These are phyloP conservation scores for Epinotia nisella DNA, from an alignment of 2,888 invertebrate genomes.

Conservation along the genomic window DNA sequence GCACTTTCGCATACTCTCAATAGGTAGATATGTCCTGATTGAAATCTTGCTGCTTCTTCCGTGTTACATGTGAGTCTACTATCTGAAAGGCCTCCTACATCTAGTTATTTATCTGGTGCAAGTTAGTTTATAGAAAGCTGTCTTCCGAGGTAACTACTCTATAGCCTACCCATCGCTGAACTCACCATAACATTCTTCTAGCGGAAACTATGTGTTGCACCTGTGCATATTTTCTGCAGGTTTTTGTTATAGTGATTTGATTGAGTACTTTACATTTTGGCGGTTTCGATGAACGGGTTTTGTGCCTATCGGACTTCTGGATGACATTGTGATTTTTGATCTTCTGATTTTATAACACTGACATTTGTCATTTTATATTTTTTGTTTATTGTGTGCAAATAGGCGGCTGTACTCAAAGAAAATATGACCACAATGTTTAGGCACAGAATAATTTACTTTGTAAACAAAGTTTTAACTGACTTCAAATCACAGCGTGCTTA, in stretches of 20 bases:
- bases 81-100: neutral
- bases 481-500: no score
- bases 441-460: no score
- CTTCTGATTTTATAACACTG: slow-evolving; percentile 73
- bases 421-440: neutral
- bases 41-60: neutral
- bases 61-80: neutral
- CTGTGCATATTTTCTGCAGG: neutral
- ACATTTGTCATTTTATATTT: slow-evolving; percentile 52
- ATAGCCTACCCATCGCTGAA: slow-evolving; percentile 42
- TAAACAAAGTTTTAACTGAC: no score
- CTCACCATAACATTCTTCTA: slow-evolving; percentile 69
- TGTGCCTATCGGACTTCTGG: slow-evolving; percentile 53
- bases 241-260: neutral
- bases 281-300: slow-evolving; percentile 50
- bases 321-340: slow-evolving; percentile 62
- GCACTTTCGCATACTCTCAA: no score
- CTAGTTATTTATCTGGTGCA: neutral
- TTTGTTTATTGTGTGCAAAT: neutral
- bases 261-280: slow-evolving; percentile 50
- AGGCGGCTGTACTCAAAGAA: neutral
- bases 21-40: no score
- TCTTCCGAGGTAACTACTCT: slow-evolving; percentile 55
- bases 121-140: slow-evolving; percentile 76
- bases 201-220: slow-evolving; percentile 17